These are phyloP conservation scores for Pyrocoelia pectoralis DNA, from an alignment of 2,888 invertebrate species.

Conservation along the genomic window DNA sequence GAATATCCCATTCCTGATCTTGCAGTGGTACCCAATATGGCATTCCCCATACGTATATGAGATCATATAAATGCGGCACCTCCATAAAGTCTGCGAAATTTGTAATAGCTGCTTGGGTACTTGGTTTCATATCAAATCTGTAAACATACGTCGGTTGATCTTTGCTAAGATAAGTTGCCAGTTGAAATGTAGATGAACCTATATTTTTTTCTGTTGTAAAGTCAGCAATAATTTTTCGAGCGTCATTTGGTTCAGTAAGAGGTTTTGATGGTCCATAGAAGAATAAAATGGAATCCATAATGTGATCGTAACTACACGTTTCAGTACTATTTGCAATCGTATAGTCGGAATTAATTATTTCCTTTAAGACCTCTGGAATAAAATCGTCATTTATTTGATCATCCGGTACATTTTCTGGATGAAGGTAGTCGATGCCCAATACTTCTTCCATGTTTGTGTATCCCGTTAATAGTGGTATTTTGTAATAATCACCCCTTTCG, in stretches of 20 bases:
- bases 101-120: conserved; percentile 69
- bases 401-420: conserved; percentile 66
- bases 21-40: conserved; percentile 73
- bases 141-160: conserved; percentile 73
- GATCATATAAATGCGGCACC: conserved; percentile 83
- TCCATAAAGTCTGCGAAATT: conserved; percentile 80
- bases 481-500: conserved; percentile 53
- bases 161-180: conserved; percentile 71
- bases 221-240: conserved; percentile 73
- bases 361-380: conserved; percentile 64
- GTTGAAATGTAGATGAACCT: conserved; percentile 73
- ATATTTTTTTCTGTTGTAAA: conserved; percentile 74
- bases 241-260: conserved; percentile 66
- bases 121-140: conserved; percentile 78
- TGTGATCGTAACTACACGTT: conserved; percentile 69
- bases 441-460: conserved; percentile 86
- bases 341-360: conserved; percentile 70
- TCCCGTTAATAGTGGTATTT: conserved; percentile 74
- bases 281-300: conserved; percentile 77
- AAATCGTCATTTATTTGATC: conserved; percentile 69
- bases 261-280: conserved; percentile 77
- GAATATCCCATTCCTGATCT: conserved; percentile 75
- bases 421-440: conserved; percentile 65
- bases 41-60: conserved; percentile 83
- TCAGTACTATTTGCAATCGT: conserved; percentile 62